Percentiles rank a stretch among this genome's conserved stretches.
Evolutionary conservation across 1,140 invertebrate species (phyloP).

Genomic region (Sarcophaga bullata): DNA sequence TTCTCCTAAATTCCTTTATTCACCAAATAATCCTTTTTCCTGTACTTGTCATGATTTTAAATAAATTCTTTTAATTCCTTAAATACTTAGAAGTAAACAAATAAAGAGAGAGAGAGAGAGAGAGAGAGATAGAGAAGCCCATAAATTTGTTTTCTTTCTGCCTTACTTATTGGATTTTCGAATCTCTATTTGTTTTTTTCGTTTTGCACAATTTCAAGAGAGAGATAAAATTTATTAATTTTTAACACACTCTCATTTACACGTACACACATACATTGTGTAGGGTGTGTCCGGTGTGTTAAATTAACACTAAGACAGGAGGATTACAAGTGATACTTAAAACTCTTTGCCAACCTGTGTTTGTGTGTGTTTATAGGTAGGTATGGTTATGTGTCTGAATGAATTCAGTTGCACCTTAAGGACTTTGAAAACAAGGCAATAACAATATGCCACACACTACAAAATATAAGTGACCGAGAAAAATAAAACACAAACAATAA

Average conservation of each 20-base stretch:
- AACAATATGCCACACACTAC: background rate
- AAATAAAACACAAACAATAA: no score
- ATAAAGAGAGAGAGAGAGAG: no score
- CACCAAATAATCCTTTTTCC: no score
- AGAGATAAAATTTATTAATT: constrained; percentile 2
- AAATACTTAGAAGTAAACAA: no score
- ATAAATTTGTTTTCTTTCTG: background rate
- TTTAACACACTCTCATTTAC: background rate
- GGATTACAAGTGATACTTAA: background rate
- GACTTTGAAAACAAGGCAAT: background rate
- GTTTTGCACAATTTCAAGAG: background rate
- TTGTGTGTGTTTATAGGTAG: background rate
- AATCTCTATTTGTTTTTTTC: no score
- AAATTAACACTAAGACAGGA: constrained; percentile 12
- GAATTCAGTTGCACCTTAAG: background rate
- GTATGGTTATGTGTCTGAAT: no score
- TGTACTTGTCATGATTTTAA: no score
- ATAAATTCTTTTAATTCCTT: no score
- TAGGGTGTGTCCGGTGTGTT: background rate
- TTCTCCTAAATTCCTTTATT: no score
- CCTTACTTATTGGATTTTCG: background rate
- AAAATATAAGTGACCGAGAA: background rate
- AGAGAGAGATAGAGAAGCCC: no score
- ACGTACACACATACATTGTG: background rate
- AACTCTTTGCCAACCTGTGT: background rate